A percentile compares a stretch with the other conserved stretches of the same genome.
phyloP scores from a whole-genome alignment of 2,797 vertebrate species.

The Rhincodon typus region DNA sequence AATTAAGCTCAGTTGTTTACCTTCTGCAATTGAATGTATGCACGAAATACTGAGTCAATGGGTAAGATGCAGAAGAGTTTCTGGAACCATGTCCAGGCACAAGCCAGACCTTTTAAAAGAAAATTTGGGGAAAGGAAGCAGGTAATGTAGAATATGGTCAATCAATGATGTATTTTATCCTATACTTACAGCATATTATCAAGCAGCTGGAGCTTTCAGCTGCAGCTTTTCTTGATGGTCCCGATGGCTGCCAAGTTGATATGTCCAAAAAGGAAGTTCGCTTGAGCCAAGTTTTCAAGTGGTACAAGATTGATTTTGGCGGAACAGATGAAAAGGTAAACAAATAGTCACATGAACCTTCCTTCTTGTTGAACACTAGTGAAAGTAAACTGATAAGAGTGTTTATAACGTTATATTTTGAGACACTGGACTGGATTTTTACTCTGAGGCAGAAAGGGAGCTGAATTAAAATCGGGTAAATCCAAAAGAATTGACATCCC shows the following conservation, averaged over 20 bases:
- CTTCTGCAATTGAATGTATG: too few species aligned
- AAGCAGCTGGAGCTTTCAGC: conserved; percentile 61
- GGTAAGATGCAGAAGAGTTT: background rate
- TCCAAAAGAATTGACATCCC: background rate
- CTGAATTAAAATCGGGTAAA: background rate
- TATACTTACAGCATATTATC: conserved; percentile 58
- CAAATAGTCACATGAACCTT: background rate
- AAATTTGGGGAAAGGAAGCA: background rate
- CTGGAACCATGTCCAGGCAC: background rate
- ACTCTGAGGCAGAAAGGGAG: background rate
- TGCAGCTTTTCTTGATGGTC: conserved; percentile 65
- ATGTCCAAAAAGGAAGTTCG: conserved; percentile 60
- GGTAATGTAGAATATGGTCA: background rate
- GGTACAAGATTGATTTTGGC: conserved; percentile 71
- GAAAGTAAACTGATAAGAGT: background rate
- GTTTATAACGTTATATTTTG: background rate
- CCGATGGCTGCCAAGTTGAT: conserved; percentile 61
- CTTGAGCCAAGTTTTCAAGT: conserved; percentile 71
- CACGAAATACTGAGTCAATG: background rate
- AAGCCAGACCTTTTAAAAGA: background rate
- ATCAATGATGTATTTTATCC: background rate
- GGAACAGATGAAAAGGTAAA: conserved; percentile 66
- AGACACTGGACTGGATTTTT: background rate
- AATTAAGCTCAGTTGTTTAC: background rate
- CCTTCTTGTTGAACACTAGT: background rate